Evolutionary conservation across 1,140 invertebrate genomes (phyloP).

Genomic region (Trichonephila clavipes): DNA sequence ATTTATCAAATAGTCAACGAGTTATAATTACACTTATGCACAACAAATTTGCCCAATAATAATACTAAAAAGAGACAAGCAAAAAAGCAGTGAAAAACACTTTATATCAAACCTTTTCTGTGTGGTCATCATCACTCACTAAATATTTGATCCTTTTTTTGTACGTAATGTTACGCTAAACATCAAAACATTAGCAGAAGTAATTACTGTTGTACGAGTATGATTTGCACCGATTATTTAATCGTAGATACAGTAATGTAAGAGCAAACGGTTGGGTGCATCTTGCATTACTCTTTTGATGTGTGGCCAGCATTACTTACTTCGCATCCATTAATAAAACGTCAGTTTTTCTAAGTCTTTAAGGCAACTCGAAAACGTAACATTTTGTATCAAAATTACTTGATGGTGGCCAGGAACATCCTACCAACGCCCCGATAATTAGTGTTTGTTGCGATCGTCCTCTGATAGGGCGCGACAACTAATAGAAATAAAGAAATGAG

Average conservation of each 20-base stretch:
- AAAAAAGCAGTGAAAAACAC: too few relatives aligned
- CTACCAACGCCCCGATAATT: slow-evolving; percentile 1
- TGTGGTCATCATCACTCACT: neutral
- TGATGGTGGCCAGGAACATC: neutral
- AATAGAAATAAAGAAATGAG: slow-evolving; percentile 10
- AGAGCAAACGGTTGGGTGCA: neutral
- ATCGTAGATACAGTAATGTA: neutral
- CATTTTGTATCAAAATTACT: neutral
- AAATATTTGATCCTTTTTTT: neutral
- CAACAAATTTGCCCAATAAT: too few relatives aligned
- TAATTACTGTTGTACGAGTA: neutral
- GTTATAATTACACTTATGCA: too few relatives aligned
- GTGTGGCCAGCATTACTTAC: neutral
- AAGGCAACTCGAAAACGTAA: neutral
- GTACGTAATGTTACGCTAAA: neutral
- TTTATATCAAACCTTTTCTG: neutral
- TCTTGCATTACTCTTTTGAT: neutral
- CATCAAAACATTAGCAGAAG: neutral
- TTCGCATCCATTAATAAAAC: slow-evolving; percentile 22
- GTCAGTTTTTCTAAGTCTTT: neutral
- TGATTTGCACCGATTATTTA: neutral
- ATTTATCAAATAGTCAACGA: too few relatives aligned
- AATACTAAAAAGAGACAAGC: too few relatives aligned
- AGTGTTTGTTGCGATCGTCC: neutral
- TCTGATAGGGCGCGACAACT: neutral